These are phyloP conservation scores for Drosophila neutralis DNA, from an alignment of 2,888 invertebrate species.

Conservation along the genomic window DNA sequence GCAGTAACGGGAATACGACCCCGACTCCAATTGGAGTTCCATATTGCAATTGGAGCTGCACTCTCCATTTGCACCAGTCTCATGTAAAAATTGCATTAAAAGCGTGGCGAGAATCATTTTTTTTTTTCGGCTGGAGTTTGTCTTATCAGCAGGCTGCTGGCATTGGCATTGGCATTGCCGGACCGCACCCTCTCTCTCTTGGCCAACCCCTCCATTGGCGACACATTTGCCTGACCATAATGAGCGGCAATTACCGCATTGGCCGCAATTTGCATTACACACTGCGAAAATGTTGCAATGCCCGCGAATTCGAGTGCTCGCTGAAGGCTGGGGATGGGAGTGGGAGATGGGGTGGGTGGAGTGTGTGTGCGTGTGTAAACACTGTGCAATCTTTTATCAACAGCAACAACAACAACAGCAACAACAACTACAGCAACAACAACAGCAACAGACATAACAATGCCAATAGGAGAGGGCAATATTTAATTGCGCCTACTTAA, in stretches of 20 bases:
- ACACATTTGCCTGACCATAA: constrained; percentile 78
- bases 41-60: constrained; percentile 43
- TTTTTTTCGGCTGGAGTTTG: constrained; percentile 60
- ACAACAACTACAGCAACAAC: too few species aligned
- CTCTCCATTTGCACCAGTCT: constrained; percentile 8
- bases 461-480: constrained; percentile 44
- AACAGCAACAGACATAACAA: constrained; percentile 55
- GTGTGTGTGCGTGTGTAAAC: constrained; percentile 52
- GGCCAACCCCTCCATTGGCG: constrained; percentile 9
- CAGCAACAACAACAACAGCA: constrained; percentile 59
- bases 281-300: constrained; percentile 72
- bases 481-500: constrained; percentile 75
- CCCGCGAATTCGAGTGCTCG: constrained; percentile 13
- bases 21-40: constrained; percentile 35
- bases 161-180: constrained; percentile 47
- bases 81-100: constrained; percentile 77
- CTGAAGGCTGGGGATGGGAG: not conserved
- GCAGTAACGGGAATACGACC: constrained; percentile 4
- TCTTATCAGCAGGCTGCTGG: constrained; percentile 68
- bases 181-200: not conserved
- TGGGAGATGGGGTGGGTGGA: not conserved
- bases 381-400: constrained; percentile 74
- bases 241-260: constrained; percentile 78
- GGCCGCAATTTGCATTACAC: constrained; percentile 79
- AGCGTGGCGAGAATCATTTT: constrained; percentile 27